These are phyloP conservation scores for Octopus sinensis DNA, from an alignment of 1,140 invertebrate genomes.

Conservation along the genomic window DNA sequence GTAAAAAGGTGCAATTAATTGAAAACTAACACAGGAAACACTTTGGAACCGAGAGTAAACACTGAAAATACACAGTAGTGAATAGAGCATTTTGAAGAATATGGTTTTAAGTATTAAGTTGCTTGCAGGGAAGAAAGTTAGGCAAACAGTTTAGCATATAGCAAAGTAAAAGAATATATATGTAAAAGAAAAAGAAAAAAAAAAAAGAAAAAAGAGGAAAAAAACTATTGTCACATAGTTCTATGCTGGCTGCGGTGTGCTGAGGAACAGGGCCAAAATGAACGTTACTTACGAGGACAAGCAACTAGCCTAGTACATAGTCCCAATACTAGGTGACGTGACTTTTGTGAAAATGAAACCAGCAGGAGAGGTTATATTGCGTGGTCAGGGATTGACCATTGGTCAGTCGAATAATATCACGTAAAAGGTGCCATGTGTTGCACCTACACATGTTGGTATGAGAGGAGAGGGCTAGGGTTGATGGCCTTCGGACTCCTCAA, in stretches of 20 bases:
- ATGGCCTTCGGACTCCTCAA: background rate
- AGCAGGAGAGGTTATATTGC: background rate
- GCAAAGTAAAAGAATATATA: too few relatives aligned
- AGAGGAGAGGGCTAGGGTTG: background rate
- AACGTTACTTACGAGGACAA: background rate
- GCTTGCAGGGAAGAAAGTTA: too few relatives aligned
- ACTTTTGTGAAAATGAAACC: background rate
- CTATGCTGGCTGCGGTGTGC: slow-evolving; percentile 4
- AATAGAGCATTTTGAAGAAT: too few relatives aligned
- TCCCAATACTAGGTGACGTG: background rate
- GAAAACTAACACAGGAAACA: too few relatives aligned
- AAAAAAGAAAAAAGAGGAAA: too few relatives aligned
- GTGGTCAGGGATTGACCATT: background rate
- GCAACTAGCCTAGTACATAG: slow-evolving; percentile 1
- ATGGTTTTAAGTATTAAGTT: too few relatives aligned
- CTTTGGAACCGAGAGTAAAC: too few relatives aligned
- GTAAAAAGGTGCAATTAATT: too few relatives aligned
- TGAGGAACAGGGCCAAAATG: slow-evolving; percentile 3
- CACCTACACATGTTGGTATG: slow-evolving; percentile 10
- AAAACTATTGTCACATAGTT: background rate
- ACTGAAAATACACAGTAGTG: too few relatives aligned
- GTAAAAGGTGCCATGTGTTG: slow-evolving; percentile 4
- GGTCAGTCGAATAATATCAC: background rate
- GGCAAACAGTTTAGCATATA: too few relatives aligned
- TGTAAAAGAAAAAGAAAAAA: too few relatives aligned